Evolutionary conservation across 2,113 vertebrate genomes (phyloP), one percentile per base, ranked within the genome.

Genomic region (Ptilonorhynchus violaceus): DNA sequence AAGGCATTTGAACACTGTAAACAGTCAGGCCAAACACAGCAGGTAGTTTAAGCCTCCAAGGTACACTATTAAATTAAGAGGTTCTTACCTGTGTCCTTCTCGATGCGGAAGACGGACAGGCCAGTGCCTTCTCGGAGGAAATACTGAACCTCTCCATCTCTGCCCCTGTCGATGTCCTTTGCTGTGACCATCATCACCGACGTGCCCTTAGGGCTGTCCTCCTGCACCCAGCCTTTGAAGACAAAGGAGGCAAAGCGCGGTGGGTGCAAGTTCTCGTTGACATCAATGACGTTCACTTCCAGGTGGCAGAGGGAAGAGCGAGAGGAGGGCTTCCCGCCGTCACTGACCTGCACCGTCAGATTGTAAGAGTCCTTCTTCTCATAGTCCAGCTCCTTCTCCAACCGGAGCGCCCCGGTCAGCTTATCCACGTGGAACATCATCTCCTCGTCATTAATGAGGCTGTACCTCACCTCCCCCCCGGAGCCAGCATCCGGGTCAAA

Each of bases 301-400:
- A 99, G 93, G 8, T 98, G 98, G 91, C 99, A 99, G 62, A 99
- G 98, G 7, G 99, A 99, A 20, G 99, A 99, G 55, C 98, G 98
- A 77, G 99, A 98, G 58, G 98, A 97, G 35, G 99, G 99, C 59
- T 96, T 98, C 63, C 99, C 99, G 3, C 98, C 85, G 27, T 99
- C 99, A 9, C 99, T 99, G 20, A 98, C 99, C 80, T 98, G 98
- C 69, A 99, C 96, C 0, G 99, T 99, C 64, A 99, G 97, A 93
- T 99, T 99, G 96, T 99, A 99, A 25, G 97, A 96, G 39, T 98
- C 92, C 60, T 93, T 97, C 75, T 89, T 98, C 95, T 99, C 99
- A 97, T 99, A 99, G 97, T 99, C 99, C 96, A 99, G 87, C 93
- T 99, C 99, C 62, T 97, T 98, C 95, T 99, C 99, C 21, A 99